phyloP scores from a whole-genome alignment of 2,797 vertebrate species.

The Platyrinchus mystaceus region DNA sequence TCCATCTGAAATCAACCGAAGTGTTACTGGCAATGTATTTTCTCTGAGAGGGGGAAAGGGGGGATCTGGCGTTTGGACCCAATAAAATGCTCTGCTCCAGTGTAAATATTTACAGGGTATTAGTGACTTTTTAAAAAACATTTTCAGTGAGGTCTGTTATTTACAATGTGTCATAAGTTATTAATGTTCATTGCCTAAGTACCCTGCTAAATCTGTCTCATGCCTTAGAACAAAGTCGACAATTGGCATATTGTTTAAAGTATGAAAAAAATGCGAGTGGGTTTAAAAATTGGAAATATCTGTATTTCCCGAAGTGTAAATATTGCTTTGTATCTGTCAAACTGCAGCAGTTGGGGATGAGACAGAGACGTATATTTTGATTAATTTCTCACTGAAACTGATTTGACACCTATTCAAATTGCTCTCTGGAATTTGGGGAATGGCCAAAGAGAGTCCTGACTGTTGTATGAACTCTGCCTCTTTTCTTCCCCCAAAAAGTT shows the following conservation, averaged over 20 bases:
- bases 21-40: constrained; percentile 62
- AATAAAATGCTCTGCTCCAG: constrained; percentile 66
- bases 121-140: constrained; percentile 74
- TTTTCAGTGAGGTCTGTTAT: constrained; percentile 75
- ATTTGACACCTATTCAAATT: background rate
- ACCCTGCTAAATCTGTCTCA: constrained; percentile 71
- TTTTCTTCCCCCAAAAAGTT: constrained; percentile 27
- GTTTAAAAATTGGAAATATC: constrained; percentile 54
- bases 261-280: constrained; percentile 71
- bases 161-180: constrained; percentile 78
- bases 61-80: constrained; percentile 68
- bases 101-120: constrained; percentile 82
- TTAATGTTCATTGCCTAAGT: constrained; percentile 74
- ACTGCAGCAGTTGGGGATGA: background rate
- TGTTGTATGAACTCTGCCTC: background rate
- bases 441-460: background rate
- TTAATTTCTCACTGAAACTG: background rate
- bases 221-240: constrained; percentile 75
- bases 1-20: constrained; percentile 62
- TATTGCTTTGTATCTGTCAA: constrained; percentile 32
- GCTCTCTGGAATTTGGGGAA: background rate
- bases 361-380: background rate
- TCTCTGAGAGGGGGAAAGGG: background rate
- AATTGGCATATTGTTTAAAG: constrained; percentile 78
- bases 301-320: constrained; percentile 36